Evolutionary conservation across 2,888 invertebrate genomes (phyloP).

Genomic region (Trachelus iudaicus): DNA sequence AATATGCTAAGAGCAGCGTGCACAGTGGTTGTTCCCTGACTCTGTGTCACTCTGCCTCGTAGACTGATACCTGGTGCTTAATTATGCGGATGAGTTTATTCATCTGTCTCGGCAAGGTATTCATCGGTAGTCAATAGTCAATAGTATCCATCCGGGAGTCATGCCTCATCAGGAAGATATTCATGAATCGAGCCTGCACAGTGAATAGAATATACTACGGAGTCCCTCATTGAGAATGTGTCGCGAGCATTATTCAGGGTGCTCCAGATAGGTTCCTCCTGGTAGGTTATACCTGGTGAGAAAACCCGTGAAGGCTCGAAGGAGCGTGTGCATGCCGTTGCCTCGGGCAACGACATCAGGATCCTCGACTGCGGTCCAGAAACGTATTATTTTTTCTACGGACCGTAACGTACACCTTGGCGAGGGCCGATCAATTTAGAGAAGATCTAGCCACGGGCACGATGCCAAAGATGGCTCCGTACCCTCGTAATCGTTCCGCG

Average conservation of each 20-base stretch:
- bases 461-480: not conserved
- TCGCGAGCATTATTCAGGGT: not conserved
- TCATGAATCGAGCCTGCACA: not conserved
- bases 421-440: not conserved
- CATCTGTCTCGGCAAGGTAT: not conserved
- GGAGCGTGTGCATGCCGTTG: not conserved
- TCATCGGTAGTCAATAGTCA: not conserved
- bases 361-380: not conserved
- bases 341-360: not conserved
- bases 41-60: not conserved
- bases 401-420: not conserved
- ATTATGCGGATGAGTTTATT: not conserved
- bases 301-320: not conserved
- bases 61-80: not conserved
- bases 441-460: not conserved
- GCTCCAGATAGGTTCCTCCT: not conserved
- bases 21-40: not conserved
- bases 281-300: not conserved
- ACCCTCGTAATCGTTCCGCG: not conserved
- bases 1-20: not conserved
- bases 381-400: not conserved
- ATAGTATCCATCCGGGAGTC: not conserved
- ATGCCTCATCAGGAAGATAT: not conserved
- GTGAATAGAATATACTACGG: not conserved
- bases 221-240: not conserved